Base-by-base conservation (phyloP, 1,140 invertebrate genomes). In the Ips nitidus region DNA sequence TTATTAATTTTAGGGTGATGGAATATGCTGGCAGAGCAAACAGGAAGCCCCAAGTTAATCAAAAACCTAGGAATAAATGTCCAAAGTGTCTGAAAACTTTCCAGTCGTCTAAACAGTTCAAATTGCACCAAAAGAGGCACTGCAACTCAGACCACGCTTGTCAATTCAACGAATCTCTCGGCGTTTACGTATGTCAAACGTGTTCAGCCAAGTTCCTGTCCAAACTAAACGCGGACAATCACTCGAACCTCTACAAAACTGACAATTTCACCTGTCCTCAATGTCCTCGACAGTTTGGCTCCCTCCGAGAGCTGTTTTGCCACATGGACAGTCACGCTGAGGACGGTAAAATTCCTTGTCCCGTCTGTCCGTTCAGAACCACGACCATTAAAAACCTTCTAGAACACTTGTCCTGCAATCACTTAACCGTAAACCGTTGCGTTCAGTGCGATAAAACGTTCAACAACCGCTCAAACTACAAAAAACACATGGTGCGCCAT, bases 401-500 rank as follows among this genome's bases (percentile, higher is more conserved):
- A 3, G 43, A 7, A 41, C 76, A 77, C 45, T 62, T 76, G 5
- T 64, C 74, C 8, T 68, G 59, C 5, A 71, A 56, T 7, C 76
- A 77, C 62, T 52, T 73, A 2, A 41, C 67, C n/a, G 65, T 67
- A 47, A 82, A 82, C 64, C 79, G 78, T 52, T 77, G 74, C 42
- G 36, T 59, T 36, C 36, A 72, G 3, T 85, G 82, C 70, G 82
- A 80, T 63, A 80, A 81, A 61, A 79, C 81, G 59, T 74, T 80
- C 42, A 76, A 82, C 1, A 81, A 77, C 70, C 71, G 81, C 1
- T 81, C 79, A 66, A 76, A 77, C 22, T 69, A 84, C 2, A 81
- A 81, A 0, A 82, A 83, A 56, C 84, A 85, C 68, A 83, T 84
- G 41, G 82, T 83, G 68, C 79, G 77, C 1, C 84, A 85, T 67